A percentile compares a stretch with the other conserved stretches of the same genome.
Conservation (phyloP, 30 jellyfish, hydroid and myxozoan species). For the Mastigias papua region DNA sequence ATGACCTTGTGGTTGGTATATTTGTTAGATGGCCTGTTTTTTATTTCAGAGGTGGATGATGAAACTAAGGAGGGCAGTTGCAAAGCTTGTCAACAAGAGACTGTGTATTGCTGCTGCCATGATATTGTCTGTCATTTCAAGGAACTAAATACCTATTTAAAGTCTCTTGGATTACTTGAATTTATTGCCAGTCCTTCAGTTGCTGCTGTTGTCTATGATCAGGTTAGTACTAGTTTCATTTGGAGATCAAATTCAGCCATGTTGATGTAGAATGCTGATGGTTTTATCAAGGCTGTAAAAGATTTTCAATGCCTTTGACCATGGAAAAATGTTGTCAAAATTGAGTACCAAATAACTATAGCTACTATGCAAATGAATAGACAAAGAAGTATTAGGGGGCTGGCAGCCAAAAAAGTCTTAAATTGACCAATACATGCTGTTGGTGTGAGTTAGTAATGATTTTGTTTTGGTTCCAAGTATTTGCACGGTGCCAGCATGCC, state of each 20-base stretch:
- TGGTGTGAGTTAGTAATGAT: neutral
- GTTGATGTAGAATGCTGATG: too few species aligned
- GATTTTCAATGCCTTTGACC: too few species aligned
- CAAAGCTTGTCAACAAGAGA: constrained; percentile 20
- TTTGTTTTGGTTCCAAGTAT: neutral
- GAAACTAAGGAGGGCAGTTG: constrained; percentile 19
- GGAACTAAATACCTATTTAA: constrained; percentile 31
- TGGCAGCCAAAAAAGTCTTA: too few species aligned
- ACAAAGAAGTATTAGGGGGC: too few species aligned
- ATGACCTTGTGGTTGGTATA: too few species aligned
- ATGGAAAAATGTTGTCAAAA: too few species aligned
- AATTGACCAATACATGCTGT: too few species aligned
- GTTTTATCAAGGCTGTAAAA: too few species aligned
- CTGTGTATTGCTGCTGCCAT: constrained; percentile 25
- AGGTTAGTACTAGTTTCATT: too few species aligned
- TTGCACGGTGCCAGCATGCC: neutral
- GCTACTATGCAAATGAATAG: too few species aligned
- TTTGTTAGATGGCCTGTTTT: neutral
- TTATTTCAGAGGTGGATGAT: neutral
- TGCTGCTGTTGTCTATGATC: constrained; percentile 73
- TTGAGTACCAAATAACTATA: too few species aligned
- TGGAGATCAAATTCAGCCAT: too few species aligned
- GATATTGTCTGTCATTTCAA: constrained; percentile 52
- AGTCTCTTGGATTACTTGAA: constrained; percentile 71
- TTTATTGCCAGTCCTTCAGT: constrained; percentile 76